Evolutionary conservation across 2,888 invertebrate genomes (phyloP), one percentile per base, ranked within the genome.

Genomic region (Ormia ochracea): DNA sequence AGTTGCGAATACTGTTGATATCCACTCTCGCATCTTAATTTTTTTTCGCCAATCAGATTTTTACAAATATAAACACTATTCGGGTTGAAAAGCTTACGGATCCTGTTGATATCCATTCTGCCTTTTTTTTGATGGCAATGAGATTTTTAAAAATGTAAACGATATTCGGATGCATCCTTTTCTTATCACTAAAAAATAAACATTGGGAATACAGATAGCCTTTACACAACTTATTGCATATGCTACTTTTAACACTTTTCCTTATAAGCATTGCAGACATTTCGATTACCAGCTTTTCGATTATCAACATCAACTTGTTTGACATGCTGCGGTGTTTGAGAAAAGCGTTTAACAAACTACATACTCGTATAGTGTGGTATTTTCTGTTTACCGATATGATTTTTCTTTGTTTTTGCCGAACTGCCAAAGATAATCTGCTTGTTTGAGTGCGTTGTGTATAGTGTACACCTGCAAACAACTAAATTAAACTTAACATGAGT

Each of bases 401-500:
- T 58, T 48, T 28, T 6, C 21, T 31, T 21, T 69, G 19, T 58
- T 59, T 61, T 1, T 12, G 10, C 10, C 5, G 12, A 7, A 17
- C 17, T 19, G 4, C 48, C n/a, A 26, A 45, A 26, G 3, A 7
- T 63, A 31, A 52, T 36, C n/a, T 31, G 23, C 17, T 14, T 41
- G 14, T 21, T 6, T 23, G 7, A 19, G 4, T 33, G 33, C 33
- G 36, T 33, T 28, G 17, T 54, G 4, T 19, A 31, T 28, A 73
- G 17, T 54, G 4, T 19, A 31, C 28, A 73, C 48, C 48, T 73
- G 45, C 21, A 65, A 79, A 43, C 59, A 65, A 23, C 36, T 28
- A 79, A 70, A 65, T 61, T 69, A 31, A 74, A 74, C 69, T 79
- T 79, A 74, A 79, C 74, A 74, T 28, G 69, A 68, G 69, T 69